Conservation (phyloP, 2,888 invertebrate species). For the Xestia ashworthii region DNA sequence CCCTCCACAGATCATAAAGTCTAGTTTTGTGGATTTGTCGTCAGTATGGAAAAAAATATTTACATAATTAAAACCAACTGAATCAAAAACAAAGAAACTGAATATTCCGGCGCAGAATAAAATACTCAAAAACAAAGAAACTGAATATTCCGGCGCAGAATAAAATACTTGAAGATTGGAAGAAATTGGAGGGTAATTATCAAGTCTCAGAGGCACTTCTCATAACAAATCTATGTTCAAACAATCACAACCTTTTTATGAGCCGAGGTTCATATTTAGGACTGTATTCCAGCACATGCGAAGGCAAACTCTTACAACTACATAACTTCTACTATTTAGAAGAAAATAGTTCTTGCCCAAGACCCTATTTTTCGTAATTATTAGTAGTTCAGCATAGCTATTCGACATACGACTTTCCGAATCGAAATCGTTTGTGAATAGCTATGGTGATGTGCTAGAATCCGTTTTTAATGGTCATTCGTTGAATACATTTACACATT, state of each 20-base stretch:
- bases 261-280: constrained; percentile 75
- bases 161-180: constrained; percentile 6
- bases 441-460: constrained; percentile 41
- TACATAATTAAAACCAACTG: constrained; percentile 24
- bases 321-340: constrained; percentile 26
- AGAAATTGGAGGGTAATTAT: constrained; percentile 50
- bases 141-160: not conserved
- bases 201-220: constrained; percentile 80
- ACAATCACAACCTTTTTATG: constrained; percentile 88
- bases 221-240: constrained; percentile 78
- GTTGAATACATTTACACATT: constrained; percentile 57
- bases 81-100: not conserved
- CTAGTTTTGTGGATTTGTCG: not conserved
- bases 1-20: constrained; percentile 48
- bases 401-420: too few relatives aligned
- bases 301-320: constrained; percentile 14
- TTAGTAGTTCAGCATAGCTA: constrained; percentile 3
- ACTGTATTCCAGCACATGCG: constrained; percentile 62
- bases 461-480: constrained; percentile 44
- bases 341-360: constrained; percentile 5
- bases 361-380: not conserved
- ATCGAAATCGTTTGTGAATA: too few relatives aligned
- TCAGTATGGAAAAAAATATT: constrained; percentile 43
- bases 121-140: constrained; percentile 17
- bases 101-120: not conserved